These are phyloP conservation scores for Pyrocephalus nanus DNA, from an alignment of 2,797 vertebrate species.

Conservation along the genomic window DNA sequence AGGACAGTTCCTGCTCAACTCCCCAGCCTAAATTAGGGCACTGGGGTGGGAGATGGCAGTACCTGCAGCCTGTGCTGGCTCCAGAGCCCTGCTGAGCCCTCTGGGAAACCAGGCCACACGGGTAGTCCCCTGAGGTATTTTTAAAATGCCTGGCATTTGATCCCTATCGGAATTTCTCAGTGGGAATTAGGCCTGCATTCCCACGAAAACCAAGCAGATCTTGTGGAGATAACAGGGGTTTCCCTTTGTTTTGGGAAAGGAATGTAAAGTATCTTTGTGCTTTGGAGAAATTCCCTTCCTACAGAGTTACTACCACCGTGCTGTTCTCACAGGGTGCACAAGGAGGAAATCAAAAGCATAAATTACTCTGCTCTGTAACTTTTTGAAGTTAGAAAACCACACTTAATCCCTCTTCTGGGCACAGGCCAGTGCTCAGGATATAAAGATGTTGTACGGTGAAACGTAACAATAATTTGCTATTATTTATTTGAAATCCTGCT, in stretches of 20 bases:
- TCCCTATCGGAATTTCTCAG: neutral
- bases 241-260: neutral
- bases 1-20: neutral
- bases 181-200: neutral
- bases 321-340: neutral
- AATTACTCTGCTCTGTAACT: neutral
- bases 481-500: neutral
- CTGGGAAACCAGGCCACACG: neutral
- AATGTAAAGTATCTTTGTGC: neutral
- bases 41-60: neutral
- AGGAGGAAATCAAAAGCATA: neutral
- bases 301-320: rapidly evolving
- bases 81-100: neutral
- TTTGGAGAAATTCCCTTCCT: neutral
- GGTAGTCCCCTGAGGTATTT: neutral
- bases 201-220: neutral
- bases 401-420: neutral
- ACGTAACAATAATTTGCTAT: neutral
- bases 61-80: neutral
- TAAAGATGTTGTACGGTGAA: neutral
- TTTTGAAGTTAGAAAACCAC: neutral
- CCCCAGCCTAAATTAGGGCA: neutral
- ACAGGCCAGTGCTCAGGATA: neutral
- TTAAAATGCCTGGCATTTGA: neutral
- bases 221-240: neutral